Evolutionary conservation across 2,113 vertebrate genomes (phyloP), one percentile per base, ranked within the genome.

Genomic region (Arvicanthis niloticus): DNA sequence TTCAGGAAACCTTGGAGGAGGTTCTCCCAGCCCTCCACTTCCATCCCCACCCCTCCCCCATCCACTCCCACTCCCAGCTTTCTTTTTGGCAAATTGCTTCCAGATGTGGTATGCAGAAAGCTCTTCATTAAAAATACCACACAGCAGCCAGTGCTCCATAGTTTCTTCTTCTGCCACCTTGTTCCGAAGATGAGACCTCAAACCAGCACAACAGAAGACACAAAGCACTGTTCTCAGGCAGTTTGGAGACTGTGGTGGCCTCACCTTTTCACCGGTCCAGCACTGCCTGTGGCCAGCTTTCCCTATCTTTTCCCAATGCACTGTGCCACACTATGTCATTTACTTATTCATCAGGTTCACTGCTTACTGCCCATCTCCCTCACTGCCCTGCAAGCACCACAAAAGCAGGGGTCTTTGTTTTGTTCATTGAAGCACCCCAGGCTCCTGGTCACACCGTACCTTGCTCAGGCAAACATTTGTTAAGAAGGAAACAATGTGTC

Each of bases 101-200:
- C 98, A 99, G 98, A 98, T 98, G 98, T 98, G 96, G 95, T 93
- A 97, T 88, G 93, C 96, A 96, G 91, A 96, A 98, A 95, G 95
- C 85, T 93, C 91, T 92, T 89, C 95, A 78, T 94, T 70, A 96
- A 97, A 97, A 98, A 97, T 29, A 98, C 86, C 95, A 95, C 97
- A 96, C 80, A 91, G 93, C 60, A 97, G 96, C 95, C 93, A 53
- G 37, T 73, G 68, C 86, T 72, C 93, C 96, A 96, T 90, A 22
- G 29, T 96, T 95, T 96, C 91, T 96, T 88, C 75, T 88, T 80
- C 60, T 94, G 88, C 89, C 93, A 87, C 77, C 82, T 91, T 67
- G 81, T 84, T 86, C 78, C 76, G 29, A 93, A 95, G 86, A 96
- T 93, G 51, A 97, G 51, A 89, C 85, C 92, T 86, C 87, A 96